Percentiles rank a stretch among this genome's conserved stretches.
phyloP scores from a whole-genome alignment of 2,113 vertebrate genomes.

The Chauna torquata region DNA sequence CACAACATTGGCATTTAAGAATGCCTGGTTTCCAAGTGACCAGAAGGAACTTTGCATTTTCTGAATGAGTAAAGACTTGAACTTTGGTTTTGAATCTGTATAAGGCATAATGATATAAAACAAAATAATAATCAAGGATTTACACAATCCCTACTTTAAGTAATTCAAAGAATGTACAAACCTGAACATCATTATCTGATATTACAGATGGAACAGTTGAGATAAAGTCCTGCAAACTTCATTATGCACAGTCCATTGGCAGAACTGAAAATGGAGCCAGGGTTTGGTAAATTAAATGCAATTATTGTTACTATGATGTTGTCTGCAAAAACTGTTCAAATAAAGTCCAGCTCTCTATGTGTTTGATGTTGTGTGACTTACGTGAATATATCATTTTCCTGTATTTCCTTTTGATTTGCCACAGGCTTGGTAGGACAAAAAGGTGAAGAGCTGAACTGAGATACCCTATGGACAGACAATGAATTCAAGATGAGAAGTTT shows the following conservation, averaged over 20 bases:
- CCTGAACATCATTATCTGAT: not conserved
- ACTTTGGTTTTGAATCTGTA: not conserved
- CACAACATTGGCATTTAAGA: not conserved
- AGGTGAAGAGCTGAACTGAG: not conserved
- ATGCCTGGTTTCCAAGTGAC: not conserved
- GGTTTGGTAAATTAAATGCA: not conserved
- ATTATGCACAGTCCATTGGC: not conserved
- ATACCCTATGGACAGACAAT: fast-evolving
- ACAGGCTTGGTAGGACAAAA: not conserved
- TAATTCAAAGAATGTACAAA: not conserved
- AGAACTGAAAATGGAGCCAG: not conserved
- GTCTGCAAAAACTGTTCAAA: not conserved
- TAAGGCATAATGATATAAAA: not conserved
- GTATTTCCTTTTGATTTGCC: not conserved
- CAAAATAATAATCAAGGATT: not conserved
- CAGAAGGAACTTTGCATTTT: not conserved
- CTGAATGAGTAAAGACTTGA: not conserved
- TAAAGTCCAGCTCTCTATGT: not conserved
- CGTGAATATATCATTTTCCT: not conserved
- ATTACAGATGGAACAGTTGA: not conserved
- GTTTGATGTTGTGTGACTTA: not conserved
- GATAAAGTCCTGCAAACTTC: not conserved
- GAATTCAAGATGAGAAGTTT: not conserved
- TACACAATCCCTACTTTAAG: not conserved
- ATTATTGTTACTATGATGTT: not conserved